These are phyloP conservation scores for Hystrix brachyura DNA, from an alignment of 2,113 vertebrate genomes.

Conservation along the genomic window DNA sequence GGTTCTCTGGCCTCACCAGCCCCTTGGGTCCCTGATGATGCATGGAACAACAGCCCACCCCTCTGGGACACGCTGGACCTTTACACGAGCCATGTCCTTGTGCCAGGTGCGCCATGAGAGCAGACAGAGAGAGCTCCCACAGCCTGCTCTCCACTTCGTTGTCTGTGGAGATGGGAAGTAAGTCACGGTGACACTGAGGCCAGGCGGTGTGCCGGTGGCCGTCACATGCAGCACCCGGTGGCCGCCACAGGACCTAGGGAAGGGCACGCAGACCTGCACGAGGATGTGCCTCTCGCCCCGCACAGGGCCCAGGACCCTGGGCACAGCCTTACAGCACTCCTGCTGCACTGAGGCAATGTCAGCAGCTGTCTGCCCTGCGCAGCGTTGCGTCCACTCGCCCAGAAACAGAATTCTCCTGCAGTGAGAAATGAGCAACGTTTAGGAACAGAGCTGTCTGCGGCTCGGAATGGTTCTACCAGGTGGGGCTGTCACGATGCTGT, in stretches of 20 bases:
- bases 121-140: background rate
- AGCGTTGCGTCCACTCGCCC: constrained; percentile 57
- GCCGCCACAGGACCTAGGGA: too few species aligned
- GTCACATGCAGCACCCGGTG: background rate
- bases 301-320: background rate
- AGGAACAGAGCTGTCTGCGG: constrained; percentile 80
- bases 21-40: background rate
- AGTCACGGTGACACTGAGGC: background rate
- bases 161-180: background rate
- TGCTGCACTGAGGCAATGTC: background rate
- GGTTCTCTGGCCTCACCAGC: background rate
- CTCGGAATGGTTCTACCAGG: constrained; percentile 70
- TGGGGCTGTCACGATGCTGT: constrained; percentile 61
- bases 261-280: background rate
- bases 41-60: background rate
- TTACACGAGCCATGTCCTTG: background rate
- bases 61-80: too few species aligned
- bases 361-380: constrained; percentile 28
- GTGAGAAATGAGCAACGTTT: constrained; percentile 79
- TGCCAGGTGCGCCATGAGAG: background rate
- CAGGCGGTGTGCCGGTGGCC: background rate
- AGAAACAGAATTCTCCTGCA: constrained; percentile 72
- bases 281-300: background rate
- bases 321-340: background rate
- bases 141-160: background rate